A percentile compares a stretch with the other conserved stretches of the same genome.
Evolutionary conservation across 1,140 invertebrate genomes (phyloP).

Genomic region (Neodiprion pinetum): DNA sequence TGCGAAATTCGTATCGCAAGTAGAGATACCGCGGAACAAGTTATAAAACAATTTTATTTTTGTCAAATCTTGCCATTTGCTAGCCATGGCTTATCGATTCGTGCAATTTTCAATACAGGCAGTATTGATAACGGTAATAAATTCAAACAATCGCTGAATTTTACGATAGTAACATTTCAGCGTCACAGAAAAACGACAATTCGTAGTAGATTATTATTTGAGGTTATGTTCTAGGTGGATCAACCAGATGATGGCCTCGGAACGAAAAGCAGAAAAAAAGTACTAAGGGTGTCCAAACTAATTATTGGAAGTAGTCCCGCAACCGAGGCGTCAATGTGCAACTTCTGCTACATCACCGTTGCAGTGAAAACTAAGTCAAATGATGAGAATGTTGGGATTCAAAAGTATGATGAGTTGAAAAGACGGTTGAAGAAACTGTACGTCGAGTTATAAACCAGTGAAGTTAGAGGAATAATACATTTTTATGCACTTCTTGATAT

Average conservation of each 20-base stretch:
- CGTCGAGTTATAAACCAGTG: too few relatives aligned
- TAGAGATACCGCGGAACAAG: conserved; percentile 8
- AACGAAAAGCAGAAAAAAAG: too few relatives aligned
- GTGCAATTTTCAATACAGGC: too few relatives aligned
- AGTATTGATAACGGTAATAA: too few relatives aligned
- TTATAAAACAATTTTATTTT: conserved; percentile 6
- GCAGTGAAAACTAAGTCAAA: background rate
- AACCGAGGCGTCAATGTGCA: background rate
- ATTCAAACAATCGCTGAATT: too few relatives aligned
- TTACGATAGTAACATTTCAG: too few relatives aligned
- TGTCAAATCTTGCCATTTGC: background rate
- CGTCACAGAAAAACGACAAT: too few relatives aligned
- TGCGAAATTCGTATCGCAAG: conserved; percentile 18
- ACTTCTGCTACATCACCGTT: background rate
- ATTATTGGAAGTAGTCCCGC: conserved; percentile 4
- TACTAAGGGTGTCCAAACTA: background rate
- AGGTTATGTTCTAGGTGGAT: background rate
- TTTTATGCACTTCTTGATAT: background rate
- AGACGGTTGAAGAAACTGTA: too few relatives aligned
- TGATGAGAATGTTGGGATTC: background rate
- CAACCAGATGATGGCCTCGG: too few relatives aligned
- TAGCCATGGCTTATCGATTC: too few relatives aligned
- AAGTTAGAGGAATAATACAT: too few relatives aligned
- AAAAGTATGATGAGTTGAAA: background rate
- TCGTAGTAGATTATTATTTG: background rate